phyloP scores from a whole-genome alignment of 2,888 invertebrate species.

The Ectemnius cavifrons region DNA sequence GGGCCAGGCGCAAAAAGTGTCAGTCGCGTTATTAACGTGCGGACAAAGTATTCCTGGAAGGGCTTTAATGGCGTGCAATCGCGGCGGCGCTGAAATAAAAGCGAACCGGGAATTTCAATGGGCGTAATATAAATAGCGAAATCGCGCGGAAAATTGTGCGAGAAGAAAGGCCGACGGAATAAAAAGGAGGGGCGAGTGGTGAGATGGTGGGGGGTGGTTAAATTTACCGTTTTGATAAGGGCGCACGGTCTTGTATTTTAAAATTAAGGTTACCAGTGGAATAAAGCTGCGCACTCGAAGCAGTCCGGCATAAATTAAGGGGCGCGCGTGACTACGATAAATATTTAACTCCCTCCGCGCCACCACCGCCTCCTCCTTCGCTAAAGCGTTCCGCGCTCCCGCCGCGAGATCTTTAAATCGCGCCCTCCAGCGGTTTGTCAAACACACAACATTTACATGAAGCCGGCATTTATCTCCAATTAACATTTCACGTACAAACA shows the following conservation, averaged over 20 bases:
- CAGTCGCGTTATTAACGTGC: not conserved
- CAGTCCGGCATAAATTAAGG: slow-evolving; percentile 53
- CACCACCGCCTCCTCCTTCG: not conserved
- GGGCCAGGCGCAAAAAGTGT: not conserved
- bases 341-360: slow-evolving; percentile 38
- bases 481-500: too few relatives aligned
- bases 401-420: slow-evolving; percentile 8
- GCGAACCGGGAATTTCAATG: not conserved
- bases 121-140: slow-evolving; percentile 9
- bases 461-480: slow-evolving; percentile 21
- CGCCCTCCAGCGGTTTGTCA: not conserved
- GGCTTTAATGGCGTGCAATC: not conserved
- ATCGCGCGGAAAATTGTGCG: slow-evolving; percentile 12
- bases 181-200: too few relatives aligned
- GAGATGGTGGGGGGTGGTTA: slow-evolving; percentile 14
- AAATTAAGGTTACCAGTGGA: slow-evolving; percentile 55
- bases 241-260: slow-evolving; percentile 36
- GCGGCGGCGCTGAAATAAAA: too few relatives aligned
- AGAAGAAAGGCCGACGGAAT: slow-evolving; percentile 20
- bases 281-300: slow-evolving; percentile 41
- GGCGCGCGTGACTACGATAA: slow-evolving; percentile 59
- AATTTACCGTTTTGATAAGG: slow-evolving; percentile 52
- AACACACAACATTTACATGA: not conserved
- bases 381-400: not conserved
- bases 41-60: not conserved